Percentiles rank a stretch among this genome's conserved stretches.
phyloP scores from a whole-genome alignment of 1,140 invertebrate species.

The Battus philenor region DNA sequence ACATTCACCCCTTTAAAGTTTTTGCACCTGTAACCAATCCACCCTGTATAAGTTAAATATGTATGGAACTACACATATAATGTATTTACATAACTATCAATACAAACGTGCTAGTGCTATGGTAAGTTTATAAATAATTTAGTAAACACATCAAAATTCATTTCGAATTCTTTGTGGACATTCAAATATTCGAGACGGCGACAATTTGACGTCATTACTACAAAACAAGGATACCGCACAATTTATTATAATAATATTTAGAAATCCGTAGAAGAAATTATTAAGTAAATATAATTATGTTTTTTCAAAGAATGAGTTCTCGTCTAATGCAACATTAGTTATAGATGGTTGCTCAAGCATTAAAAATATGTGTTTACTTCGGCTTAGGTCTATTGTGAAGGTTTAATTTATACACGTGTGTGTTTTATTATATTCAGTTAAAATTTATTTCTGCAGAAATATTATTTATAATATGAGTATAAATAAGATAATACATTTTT shows the following conservation, averaged over 20 bases:
- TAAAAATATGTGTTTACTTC: neutral
- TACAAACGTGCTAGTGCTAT: too few relatives aligned
- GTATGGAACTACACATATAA: too few relatives aligned
- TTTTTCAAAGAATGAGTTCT: slow-evolving; percentile 4
- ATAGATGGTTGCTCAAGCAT: slow-evolving; percentile 9
- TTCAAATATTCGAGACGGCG: slow-evolving; percentile 38
- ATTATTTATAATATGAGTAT: too few relatives aligned
- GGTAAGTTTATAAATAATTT: slow-evolving; percentile 50
- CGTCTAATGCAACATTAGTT: slow-evolving; percentile 1
- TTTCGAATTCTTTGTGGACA: slow-evolving; percentile 53
- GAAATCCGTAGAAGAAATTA: slow-evolving; percentile 4
- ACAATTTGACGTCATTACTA: slow-evolving; percentile 59
- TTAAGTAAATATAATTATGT: slow-evolving; percentile 14
- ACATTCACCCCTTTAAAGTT: too few relatives aligned
- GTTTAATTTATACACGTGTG: too few relatives aligned
- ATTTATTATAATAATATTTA: slow-evolving; percentile 24
- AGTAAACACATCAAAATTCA: slow-evolving; percentile 38
- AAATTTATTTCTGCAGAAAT: neutral
- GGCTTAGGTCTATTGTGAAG: too few relatives aligned
- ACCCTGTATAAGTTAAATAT: too few relatives aligned
- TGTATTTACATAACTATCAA: too few relatives aligned
- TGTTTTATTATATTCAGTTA: slow-evolving; percentile 6
- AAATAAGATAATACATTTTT: too few relatives aligned
- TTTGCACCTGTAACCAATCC: too few relatives aligned
- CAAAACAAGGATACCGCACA: slow-evolving; percentile 48